Conservation (phyloP, 2,113 vertebrate species). For the Limnothrissa miodon region DNA sequence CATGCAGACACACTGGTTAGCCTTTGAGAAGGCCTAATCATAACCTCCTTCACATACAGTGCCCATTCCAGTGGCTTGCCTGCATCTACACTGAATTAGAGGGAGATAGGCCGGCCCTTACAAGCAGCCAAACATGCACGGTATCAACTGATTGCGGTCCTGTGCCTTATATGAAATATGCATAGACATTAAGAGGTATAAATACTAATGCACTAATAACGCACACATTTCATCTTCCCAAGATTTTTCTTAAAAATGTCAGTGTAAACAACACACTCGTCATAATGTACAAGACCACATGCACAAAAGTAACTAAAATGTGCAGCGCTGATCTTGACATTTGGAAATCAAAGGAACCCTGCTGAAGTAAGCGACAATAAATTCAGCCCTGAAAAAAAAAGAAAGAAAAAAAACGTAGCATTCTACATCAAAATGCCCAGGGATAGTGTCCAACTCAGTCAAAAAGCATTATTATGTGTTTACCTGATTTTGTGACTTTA, state of each 20-base stretch:
- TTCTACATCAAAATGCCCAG: background rate
- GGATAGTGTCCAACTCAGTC: background rate
- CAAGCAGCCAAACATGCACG: slow-evolving; percentile 5
- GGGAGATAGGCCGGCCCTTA: no score
- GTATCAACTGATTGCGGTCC: background rate
- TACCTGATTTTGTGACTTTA: slow-evolving; percentile 33
- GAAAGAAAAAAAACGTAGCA: background rate
- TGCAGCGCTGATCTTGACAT: background rate
- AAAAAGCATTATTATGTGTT: background rate
- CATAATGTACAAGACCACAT: slow-evolving; percentile 13
- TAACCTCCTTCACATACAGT: background rate
- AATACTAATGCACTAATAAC: background rate
- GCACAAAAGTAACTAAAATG: background rate
- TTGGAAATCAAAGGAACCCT: background rate
- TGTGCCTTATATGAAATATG: background rate
- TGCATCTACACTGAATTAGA: background rate
- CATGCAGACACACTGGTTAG: background rate
- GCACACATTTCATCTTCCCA: background rate
- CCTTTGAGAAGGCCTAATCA: background rate
- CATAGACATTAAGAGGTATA: background rate
- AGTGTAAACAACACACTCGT: slow-evolving; percentile 18
- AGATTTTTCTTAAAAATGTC: background rate
- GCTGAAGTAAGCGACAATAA: background rate
- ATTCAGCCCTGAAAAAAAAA: background rate
- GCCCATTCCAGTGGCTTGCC: no score